These are phyloP conservation scores for Apeira syringaria DNA, from an alignment of 2,888 invertebrate genomes.

Conservation along the genomic window DNA sequence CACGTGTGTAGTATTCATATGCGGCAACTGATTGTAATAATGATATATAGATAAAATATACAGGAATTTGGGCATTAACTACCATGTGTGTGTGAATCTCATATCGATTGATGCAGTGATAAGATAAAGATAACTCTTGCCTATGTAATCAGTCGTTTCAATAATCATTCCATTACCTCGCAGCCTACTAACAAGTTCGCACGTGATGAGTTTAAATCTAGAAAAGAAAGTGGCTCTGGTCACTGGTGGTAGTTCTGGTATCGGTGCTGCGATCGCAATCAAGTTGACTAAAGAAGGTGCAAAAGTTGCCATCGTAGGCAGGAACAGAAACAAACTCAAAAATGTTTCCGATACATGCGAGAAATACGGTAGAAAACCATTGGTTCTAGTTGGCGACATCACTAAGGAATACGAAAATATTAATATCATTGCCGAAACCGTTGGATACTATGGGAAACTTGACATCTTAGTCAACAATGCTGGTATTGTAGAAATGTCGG, in stretches of 20 bases:
- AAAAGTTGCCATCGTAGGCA: conserved; percentile 31
- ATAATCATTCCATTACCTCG: too few species aligned
- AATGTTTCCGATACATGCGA: conserved; percentile 22
- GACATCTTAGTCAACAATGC: conserved; percentile 46
- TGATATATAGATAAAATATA: too few species aligned
- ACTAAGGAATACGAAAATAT: conserved; percentile 36
- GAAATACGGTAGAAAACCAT: conserved; percentile 26
- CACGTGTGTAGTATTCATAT: too few species aligned
- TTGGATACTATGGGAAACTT: conserved; percentile 33
- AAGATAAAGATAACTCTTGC: too few species aligned
- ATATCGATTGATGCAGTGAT: too few species aligned
- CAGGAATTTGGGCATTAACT: too few species aligned
- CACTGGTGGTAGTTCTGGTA: conserved; percentile 50
- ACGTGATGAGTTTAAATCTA: conserved; percentile 12
- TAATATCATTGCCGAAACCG: conserved; percentile 33
- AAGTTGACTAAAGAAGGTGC: conserved; percentile 32
- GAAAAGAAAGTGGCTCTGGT: conserved; percentile 47
- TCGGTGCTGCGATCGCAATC: conserved; percentile 49
- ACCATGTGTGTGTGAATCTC: too few species aligned
- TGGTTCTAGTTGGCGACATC: conserved; percentile 39
- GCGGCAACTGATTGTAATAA: too few species aligned
- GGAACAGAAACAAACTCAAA: conserved; percentile 35
- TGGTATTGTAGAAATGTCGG: conserved; percentile 26
- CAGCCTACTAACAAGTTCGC: neutral
- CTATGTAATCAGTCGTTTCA: too few species aligned